A percentile compares a stretch with the other conserved stretches of the same genome.
phyloP scores from a whole-genome alignment of 2,888 invertebrate species.

The Melieria crassipennis region DNA sequence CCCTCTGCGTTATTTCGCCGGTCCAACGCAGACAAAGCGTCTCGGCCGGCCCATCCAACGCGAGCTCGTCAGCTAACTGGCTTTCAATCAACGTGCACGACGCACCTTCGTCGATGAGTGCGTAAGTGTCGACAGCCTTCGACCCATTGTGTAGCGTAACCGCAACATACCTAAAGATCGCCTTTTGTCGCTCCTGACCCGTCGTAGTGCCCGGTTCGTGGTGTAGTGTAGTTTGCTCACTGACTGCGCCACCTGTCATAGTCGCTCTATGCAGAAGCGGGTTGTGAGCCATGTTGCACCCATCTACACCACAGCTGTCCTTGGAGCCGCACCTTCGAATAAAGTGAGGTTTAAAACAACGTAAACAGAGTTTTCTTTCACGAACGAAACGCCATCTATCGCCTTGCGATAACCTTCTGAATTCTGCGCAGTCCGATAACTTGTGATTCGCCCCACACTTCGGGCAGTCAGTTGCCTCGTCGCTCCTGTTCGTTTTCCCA shows the following conservation, averaged over 20 bases:
- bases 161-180: neutral
- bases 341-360: neutral
- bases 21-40: conserved; percentile 39
- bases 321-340: neutral
- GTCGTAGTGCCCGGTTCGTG: too few relatives aligned
- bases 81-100: conserved; percentile 37
- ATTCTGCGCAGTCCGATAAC: neutral
- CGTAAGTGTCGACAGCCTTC: conserved; percentile 33
- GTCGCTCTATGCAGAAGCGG: too few relatives aligned
- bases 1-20: conserved; percentile 39
- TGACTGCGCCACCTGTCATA: too few relatives aligned
- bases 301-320: too few relatives aligned
- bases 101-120: conserved; percentile 40
- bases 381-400: neutral
- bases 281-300: too few relatives aligned
- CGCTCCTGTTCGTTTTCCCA: too few relatives aligned
- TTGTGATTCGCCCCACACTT: too few relatives aligned
- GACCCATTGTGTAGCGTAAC: neutral
- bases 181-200: neutral
- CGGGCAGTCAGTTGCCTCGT: too few relatives aligned
- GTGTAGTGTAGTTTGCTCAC: too few relatives aligned
- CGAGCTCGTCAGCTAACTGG: conserved; percentile 30
- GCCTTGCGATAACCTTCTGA: neutral
- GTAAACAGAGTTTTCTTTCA: neutral
- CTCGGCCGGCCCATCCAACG: conserved; percentile 28